phyloP scores from a whole-genome alignment of 64 coral and sea anemone genomes.

The Catalaphyllia jardinei region DNA sequence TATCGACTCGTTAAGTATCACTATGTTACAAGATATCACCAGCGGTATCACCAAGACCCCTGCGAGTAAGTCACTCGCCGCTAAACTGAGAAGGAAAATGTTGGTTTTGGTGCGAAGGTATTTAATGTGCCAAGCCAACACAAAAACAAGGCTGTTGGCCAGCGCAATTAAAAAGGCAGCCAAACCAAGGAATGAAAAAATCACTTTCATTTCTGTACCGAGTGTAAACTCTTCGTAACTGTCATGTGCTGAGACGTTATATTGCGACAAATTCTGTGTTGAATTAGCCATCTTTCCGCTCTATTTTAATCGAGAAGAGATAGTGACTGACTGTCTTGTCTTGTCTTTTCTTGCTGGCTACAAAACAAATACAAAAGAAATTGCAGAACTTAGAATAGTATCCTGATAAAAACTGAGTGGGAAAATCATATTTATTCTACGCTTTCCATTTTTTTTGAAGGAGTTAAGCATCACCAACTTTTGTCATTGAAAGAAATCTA shows the following conservation, averaged over 20 bases:
- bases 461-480: too few relatives aligned
- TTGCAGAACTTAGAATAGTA: too few relatives aligned
- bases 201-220: slow-evolving; percentile 14
- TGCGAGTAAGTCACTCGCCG: slow-evolving; percentile 39
- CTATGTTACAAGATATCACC: slow-evolving; percentile 19
- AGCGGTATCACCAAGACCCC: slow-evolving; percentile 35
- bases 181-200: slow-evolving; percentile 27
- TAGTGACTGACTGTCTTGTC: background rate
- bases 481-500: too few relatives aligned
- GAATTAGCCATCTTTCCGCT: background rate
- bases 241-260: background rate
- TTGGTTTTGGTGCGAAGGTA: slow-evolving; percentile 44
- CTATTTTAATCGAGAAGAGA: background rate
- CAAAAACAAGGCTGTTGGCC: slow-evolving; percentile 22
- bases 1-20: background rate
- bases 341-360: too few relatives aligned
- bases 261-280: background rate
- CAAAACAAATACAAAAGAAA: too few relatives aligned
- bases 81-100: slow-evolving; percentile 44
- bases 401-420: too few relatives aligned
- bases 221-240: background rate
- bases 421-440: too few relatives aligned
- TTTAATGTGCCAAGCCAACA: background rate
- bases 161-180: slow-evolving; percentile 7
- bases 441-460: too few relatives aligned